Base-by-base conservation (phyloP, 2,888 invertebrate genomes). In the Cheiracanthium punctorium region DNA sequence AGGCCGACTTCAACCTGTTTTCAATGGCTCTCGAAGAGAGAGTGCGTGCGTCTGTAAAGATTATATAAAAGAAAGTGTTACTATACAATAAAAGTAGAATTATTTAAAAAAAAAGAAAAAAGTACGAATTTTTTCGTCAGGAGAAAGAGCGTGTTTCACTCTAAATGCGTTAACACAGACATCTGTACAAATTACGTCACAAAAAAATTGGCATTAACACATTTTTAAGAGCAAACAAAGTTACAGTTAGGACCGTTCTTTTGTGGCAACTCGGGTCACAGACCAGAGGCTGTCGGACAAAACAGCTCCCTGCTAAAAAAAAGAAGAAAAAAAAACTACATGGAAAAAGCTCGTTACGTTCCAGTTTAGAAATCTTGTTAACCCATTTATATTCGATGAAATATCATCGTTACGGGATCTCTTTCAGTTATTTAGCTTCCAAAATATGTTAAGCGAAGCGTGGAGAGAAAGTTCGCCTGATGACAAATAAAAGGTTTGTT, bases 231-330 rank as follows among this genome's bases (percentile, higher is more conserved):
- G 37, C 69, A 10, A 33, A 37, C 37, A 37, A 69, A 69, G 33
- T 69, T 69, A 69, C 69, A 69, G 69, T 69, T 69, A 69, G 32
- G 20, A 10, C 14, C 20, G 17, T 37, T 69, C 33, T 33, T 69
- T 69, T 69, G 69, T 69, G 8, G 20, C 7, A 33, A n/a, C 28
- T 17, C 12, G 37, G 69, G 33, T 69, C 37, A 33, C 33, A 69
- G 69, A 32, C 33, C 33, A 33, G 69, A n/a, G 7, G 58, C 20
- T 2, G 4, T 5, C 14, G 24, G 12, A 24, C 58, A 58, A 58
- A 7, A 24, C 24, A 58, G 24, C 20, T 7, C 24, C 24, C 10
- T 37, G 10, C 10, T 7, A 10, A 37, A 37, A 37, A 37, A 37
- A 37, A 24, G 37, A 37, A 37, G 37, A 37, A 37, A 37, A 37